phyloP scores from a whole-genome alignment of 2,888 invertebrate genomes.

The Carpatolechia fugitivella region DNA sequence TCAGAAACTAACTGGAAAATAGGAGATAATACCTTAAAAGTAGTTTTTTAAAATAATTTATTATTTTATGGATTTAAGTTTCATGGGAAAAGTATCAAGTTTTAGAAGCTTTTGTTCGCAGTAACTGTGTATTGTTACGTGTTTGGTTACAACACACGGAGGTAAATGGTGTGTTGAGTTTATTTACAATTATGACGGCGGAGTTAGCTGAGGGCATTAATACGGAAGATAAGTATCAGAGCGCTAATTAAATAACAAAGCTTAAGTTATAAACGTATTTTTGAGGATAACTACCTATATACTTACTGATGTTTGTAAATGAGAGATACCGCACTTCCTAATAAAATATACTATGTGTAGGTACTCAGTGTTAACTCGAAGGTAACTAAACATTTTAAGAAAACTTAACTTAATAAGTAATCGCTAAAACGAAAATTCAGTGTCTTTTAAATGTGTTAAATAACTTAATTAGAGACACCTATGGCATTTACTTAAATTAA shows the following conservation, averaged over 20 bases:
- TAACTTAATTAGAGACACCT: no score
- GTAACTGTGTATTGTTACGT: constrained; percentile 34
- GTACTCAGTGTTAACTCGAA: no score
- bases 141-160: not conserved
- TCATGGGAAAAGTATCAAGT: constrained; percentile 16
- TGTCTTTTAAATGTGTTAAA: no score
- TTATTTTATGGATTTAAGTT: not conserved
- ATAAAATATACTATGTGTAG: no score
- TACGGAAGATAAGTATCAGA: constrained; percentile 1
- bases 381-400: no score
- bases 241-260: constrained; percentile 5
- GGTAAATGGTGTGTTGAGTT: constrained; percentile 2
- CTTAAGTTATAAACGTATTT: not conserved
- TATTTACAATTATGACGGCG: constrained; percentile 7
- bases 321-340: no score
- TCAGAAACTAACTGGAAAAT: constrained; percentile 66
- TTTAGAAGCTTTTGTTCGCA: constrained; percentile 28
- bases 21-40: constrained; percentile 27
- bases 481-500: no score
- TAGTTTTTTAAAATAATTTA: constrained; percentile 15
- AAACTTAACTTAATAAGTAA: no score
- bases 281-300: no score
- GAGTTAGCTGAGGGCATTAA: not conserved
- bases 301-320: no score
- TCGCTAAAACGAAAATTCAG: no score